Conservation (phyloP, 2,888 invertebrate species). For the Dysmachus trigonus region DNA sequence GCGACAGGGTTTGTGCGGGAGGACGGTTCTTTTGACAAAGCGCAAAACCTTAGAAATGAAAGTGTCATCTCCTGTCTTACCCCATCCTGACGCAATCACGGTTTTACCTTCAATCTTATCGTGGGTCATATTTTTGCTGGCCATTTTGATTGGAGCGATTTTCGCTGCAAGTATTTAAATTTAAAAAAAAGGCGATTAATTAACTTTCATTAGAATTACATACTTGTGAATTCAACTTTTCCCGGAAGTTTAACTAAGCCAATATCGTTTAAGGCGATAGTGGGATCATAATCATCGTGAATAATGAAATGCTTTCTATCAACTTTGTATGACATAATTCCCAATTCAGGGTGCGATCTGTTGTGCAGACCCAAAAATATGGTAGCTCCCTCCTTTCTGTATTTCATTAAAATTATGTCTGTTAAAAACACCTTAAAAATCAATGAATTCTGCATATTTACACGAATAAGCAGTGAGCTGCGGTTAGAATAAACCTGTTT, state of each 20-base stretch:
- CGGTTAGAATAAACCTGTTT: background rate
- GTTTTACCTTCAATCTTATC: conserved; percentile 52
- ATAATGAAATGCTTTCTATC: conserved; percentile 54
- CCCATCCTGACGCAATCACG: conserved; percentile 58
- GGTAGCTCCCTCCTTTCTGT: conserved; percentile 49
- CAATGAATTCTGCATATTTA: background rate
- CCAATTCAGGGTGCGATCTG: conserved; percentile 53
- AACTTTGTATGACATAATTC: conserved; percentile 57
- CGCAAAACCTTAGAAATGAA: conserved; percentile 59
- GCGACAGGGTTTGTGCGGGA: conserved; percentile 54
- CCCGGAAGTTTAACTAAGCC: conserved; percentile 43
- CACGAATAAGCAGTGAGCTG: conserved; percentile 14
- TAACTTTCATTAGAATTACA: background rate
- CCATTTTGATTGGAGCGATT: conserved; percentile 56
- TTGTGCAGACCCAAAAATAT: conserved; percentile 41
- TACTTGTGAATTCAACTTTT: conserved; percentile 19
- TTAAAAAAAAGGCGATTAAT: background rate
- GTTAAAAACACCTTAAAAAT: background rate
- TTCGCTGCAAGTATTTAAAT: conserved; percentile 45
- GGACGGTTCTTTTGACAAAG: conserved; percentile 54
- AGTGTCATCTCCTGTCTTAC: conserved; percentile 53
- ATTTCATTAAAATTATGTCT: background rate
- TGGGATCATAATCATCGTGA: conserved; percentile 60
- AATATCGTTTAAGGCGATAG: conserved; percentile 49
- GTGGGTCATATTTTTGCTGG: conserved; percentile 50